Evolutionary conservation across 2,113 vertebrate genomes (phyloP).

Genomic region (Bombycilla garrulus): DNA sequence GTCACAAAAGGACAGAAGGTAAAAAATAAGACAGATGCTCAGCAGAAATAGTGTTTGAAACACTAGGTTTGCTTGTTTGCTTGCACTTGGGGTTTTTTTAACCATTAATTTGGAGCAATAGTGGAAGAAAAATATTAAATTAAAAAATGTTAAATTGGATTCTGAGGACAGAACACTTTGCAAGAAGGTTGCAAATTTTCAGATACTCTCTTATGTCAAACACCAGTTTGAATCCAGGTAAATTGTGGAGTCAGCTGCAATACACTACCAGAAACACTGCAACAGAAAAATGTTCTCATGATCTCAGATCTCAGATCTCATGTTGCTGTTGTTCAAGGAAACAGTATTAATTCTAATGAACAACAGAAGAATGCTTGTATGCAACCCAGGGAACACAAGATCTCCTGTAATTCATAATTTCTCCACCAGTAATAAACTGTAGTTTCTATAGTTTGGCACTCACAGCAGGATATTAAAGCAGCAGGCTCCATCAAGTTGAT

Average conservation of each 20-base stretch:
- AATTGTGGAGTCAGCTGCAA: neutral
- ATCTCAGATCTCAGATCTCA: neutral
- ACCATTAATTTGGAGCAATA: neutral
- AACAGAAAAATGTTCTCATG: neutral
- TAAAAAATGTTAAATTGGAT: neutral
- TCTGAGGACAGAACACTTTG: neutral
- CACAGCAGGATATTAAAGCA: neutral
- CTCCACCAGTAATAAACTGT: neutral
- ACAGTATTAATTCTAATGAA: neutral
- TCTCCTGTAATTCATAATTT: neutral
- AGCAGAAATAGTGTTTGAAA: neutral
- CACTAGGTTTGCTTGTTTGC: neutral
- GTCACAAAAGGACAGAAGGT: neutral
- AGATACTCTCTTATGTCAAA: neutral
- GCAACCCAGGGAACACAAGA: neutral
- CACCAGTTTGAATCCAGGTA: neutral
- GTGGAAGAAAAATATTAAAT: neutral
- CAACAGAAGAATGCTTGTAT: neutral
- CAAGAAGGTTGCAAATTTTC: neutral
- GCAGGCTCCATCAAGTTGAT: neutral
- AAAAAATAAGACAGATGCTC: neutral
- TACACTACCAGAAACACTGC: neutral
- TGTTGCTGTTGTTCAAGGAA: neutral
- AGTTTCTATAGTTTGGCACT: neutral
- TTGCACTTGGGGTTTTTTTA: neutral